A percentile compares a stretch with the other conserved stretches of the same genome.
phyloP scores from a whole-genome alignment of 2,888 invertebrate species.

The Ceraclea dissimilis region DNA sequence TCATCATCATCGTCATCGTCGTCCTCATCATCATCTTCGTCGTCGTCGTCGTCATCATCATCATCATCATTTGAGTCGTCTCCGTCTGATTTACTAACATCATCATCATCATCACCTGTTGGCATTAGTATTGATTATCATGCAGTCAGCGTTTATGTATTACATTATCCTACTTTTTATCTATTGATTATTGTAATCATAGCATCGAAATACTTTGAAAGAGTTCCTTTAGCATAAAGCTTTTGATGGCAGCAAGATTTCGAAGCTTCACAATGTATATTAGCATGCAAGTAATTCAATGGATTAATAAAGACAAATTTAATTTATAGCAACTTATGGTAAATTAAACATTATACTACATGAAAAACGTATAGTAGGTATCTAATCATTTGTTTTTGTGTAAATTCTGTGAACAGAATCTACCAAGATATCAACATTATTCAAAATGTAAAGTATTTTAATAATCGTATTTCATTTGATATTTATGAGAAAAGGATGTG shows the following conservation, averaged over 20 bases:
- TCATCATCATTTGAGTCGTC: slow-evolving; percentile 44
- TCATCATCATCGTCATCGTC: slow-evolving; percentile 34
- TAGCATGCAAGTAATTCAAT: background rate
- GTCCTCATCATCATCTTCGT: slow-evolving; percentile 36
- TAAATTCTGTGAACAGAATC: too few relatives aligned
- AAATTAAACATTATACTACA: too few relatives aligned
- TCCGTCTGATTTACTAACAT: slow-evolving; percentile 37
- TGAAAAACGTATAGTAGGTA: too few relatives aligned
- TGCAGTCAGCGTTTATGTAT: slow-evolving; percentile 34
- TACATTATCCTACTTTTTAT: background rate
- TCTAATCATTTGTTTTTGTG: too few relatives aligned
- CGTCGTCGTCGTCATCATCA: slow-evolving; percentile 37
- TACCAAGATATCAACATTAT: too few relatives aligned
- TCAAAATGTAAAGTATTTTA: too few relatives aligned
- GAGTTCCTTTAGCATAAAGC: background rate
- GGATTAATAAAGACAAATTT: too few relatives aligned
- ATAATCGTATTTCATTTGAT: too few relatives aligned
- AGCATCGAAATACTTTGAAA: too few relatives aligned
- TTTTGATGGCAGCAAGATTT: background rate
- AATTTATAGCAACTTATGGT: too few relatives aligned
- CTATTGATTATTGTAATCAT: background rate
- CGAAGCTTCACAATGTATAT: background rate
- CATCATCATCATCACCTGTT: slow-evolving; percentile 47
- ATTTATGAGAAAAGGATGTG: slow-evolving; percentile 36
- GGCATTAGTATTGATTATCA: slow-evolving; percentile 52